Evolutionary conservation across 2,113 vertebrate genomes (phyloP).

Genomic region (Oceanites oceanicus): DNA sequence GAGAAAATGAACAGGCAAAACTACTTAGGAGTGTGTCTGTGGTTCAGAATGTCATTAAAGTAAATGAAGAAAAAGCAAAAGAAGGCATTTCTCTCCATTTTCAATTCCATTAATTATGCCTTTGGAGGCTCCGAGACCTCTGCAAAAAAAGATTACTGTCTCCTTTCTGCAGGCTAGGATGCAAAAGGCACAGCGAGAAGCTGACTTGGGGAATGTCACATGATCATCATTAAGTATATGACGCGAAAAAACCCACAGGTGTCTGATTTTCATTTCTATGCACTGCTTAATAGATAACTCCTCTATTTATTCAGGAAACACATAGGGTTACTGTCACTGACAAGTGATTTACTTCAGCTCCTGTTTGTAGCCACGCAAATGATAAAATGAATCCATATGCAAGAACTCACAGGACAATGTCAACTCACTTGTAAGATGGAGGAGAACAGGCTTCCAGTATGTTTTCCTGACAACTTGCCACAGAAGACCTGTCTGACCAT

Average conservation of each 20-base stretch:
- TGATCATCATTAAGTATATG: not conserved
- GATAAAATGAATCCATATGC: not conserved
- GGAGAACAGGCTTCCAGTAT: not conserved
- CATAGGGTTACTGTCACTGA: not conserved
- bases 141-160: not conserved
- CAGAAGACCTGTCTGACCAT: not conserved
- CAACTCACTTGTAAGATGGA: not conserved
- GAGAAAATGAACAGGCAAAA: not conserved
- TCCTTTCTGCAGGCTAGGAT: not conserved
- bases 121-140: not conserved
- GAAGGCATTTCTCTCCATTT: not conserved
- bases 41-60: not conserved
- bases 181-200: not conserved
- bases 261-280: not conserved
- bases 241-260: not conserved
- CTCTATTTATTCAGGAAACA: not conserved
- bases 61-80: not conserved
- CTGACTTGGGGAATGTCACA: not conserved
- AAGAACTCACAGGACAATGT: not conserved
- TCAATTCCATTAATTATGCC: not conserved
- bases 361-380: not conserved
- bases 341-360: not conserved
- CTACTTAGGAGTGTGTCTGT: not conserved
- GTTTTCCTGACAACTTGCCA: not conserved
- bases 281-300: not conserved